These are phyloP conservation scores for Misgurnus anguillicaudatus DNA, from an alignment of 2,113 vertebrate species.

Conservation along the genomic window DNA sequence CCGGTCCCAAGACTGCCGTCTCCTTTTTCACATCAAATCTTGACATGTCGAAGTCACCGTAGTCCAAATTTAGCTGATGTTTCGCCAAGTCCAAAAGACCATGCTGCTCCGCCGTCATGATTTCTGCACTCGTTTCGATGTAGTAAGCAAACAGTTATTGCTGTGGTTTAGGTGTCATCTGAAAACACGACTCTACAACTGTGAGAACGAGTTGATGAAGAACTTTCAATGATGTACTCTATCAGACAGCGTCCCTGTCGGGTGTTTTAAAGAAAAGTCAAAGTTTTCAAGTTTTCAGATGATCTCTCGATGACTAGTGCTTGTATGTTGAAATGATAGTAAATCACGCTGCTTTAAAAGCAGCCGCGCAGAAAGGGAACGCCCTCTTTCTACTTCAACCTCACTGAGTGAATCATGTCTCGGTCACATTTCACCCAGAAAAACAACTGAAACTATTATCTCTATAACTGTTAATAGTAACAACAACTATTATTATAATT, in stretches of 20 bases:
- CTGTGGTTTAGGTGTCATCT: not conserved
- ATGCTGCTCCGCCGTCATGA: conserved; percentile 88
- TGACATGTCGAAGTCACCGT: conserved; percentile 95
- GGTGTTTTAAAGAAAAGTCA: not conserved
- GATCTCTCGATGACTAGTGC: not conserved
- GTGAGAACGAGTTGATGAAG: too few relatives aligned
- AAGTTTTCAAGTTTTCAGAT: not conserved
- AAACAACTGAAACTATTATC: not conserved
- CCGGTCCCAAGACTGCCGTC: conserved; percentile 83
- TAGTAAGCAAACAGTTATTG: not conserved
- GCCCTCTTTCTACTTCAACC: conserved; percentile 16
- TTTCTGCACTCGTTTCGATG: conserved; percentile 42
- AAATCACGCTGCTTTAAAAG: conserved; percentile 43
- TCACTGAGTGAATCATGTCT: conserved; percentile 9
- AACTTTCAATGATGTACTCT: too few relatives aligned
- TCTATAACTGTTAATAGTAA: too few relatives aligned
- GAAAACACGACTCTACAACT: not conserved
- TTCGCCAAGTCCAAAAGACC: conserved; percentile 85
- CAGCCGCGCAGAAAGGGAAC: conserved; percentile 23
- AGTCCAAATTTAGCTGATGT: conserved; percentile 88
- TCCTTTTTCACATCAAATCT: conserved; percentile 99
- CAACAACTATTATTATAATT: too few relatives aligned
- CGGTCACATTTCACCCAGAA: not conserved
- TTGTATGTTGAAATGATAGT: conserved; percentile 35
- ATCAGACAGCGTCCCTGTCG: too few relatives aligned